Conservation (phyloP, 2,113 vertebrate species). For the Peromyscus maniculatus region DNA sequence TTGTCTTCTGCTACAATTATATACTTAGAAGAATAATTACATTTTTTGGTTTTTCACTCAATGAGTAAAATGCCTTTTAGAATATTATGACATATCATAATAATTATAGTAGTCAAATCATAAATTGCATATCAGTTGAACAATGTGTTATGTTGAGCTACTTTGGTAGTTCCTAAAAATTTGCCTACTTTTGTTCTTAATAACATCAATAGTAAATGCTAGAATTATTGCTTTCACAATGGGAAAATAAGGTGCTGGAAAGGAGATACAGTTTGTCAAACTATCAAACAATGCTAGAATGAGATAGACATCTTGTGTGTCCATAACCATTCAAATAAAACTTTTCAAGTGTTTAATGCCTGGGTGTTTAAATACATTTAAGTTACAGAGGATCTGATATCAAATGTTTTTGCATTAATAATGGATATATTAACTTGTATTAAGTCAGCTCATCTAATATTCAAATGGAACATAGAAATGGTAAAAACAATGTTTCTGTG, state of each 20-base stretch:
- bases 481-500: background rate
- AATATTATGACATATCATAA: background rate
- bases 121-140: background rate
- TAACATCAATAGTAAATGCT: background rate
- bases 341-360: background rate
- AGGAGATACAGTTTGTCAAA: background rate
- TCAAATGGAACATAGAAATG: background rate
- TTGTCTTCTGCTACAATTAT: background rate
- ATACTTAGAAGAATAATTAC: background rate
- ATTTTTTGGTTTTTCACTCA: background rate
- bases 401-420: background rate
- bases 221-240: background rate
- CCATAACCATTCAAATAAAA: background rate
- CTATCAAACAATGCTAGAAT: background rate
- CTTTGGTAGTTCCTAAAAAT: background rate
- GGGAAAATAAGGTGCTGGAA: background rate
- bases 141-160: background rate
- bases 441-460: background rate
- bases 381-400: background rate
- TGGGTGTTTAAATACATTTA: background rate
- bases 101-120: background rate
- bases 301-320: background rate
- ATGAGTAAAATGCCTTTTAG: background rate
- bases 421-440: background rate
- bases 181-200: background rate